Conservation (phyloP, 1,140 invertebrate species). For the Drosophila leontia region DNA sequence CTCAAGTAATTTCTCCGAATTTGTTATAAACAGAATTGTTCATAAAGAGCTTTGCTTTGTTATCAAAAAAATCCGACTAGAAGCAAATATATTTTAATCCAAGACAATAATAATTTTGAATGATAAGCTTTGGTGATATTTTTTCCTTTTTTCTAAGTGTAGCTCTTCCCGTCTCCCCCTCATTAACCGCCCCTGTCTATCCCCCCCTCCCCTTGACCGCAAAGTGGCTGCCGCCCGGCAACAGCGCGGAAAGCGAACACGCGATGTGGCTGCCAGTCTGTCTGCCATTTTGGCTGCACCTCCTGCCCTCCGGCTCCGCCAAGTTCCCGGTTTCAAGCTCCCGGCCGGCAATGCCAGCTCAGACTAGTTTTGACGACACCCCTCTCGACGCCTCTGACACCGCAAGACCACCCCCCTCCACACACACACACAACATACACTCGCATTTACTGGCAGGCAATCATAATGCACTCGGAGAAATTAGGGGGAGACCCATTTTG, state of each 20-base stretch:
- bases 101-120: neutral
- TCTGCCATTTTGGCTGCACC: conserved; percentile 57
- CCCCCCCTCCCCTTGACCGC: conserved; percentile 10
- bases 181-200: neutral
- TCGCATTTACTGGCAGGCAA: conserved; percentile 30
- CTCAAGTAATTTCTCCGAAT: neutral
- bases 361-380: conserved; percentile 50
- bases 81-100: neutral
- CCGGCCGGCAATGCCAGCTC: conserved; percentile 33
- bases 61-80: neutral
- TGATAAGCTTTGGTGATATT: neutral
- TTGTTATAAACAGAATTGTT: neutral
- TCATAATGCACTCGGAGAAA: conserved; percentile 38
- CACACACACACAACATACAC: conserved; percentile 6
- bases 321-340: conserved; percentile 21
- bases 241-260: conserved; percentile 74
- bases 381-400: conserved; percentile 1
- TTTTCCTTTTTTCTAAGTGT: neutral
- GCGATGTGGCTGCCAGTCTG: conserved; percentile 69
- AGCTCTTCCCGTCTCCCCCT: neutral
- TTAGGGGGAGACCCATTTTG: neutral
- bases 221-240: conserved; percentile 71
- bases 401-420: conserved; percentile 8
- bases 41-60: neutral
- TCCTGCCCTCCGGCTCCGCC: conserved; percentile 21